phyloP scores from a whole-genome alignment of 1,140 invertebrate species.

The Diorhabda sublineata region DNA sequence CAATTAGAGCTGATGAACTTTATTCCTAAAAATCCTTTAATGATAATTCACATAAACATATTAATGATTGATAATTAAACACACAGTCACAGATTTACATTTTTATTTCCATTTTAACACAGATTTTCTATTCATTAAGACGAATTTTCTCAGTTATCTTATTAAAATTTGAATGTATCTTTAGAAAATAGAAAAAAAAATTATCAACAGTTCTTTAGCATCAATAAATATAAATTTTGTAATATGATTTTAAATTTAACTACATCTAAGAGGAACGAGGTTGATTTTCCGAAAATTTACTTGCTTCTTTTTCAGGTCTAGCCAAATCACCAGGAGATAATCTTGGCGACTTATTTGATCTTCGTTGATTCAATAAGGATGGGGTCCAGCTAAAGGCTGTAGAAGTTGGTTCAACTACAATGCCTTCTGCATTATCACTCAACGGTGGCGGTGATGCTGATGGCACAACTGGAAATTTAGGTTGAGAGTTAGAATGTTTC shows the following conservation, averaged over 20 bases:
- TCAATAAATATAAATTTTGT: neutral
- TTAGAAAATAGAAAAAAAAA: neutral
- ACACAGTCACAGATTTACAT: no score
- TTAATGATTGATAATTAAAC: no score
- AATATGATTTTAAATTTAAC: neutral
- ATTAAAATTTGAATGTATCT: no score
- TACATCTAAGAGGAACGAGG: slow-evolving; percentile 12
- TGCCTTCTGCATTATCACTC: slow-evolving; percentile 28
- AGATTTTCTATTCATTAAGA: no score
- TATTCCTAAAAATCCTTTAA: no score
- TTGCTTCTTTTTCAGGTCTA: slow-evolving; percentile 41
- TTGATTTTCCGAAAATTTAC: slow-evolving; percentile 25
- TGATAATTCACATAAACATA: no score
- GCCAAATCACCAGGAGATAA: slow-evolving; percentile 26
- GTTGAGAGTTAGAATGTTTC: slow-evolving; percentile 22
- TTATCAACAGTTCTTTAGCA: neutral
- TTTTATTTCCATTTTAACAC: no score
- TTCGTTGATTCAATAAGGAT: slow-evolving; percentile 36
- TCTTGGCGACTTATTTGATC: slow-evolving; percentile 27
- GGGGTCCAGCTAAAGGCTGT: slow-evolving; percentile 46
- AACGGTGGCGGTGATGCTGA: slow-evolving; percentile 35
- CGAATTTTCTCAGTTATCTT: no score
- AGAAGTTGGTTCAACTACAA: slow-evolving; percentile 27
- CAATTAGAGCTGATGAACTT: no score
- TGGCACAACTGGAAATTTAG: slow-evolving; percentile 23